These are phyloP conservation scores for Hydropotes inermis DNA, from an alignment of 2,113 vertebrate species.

Conservation along the genomic window DNA sequence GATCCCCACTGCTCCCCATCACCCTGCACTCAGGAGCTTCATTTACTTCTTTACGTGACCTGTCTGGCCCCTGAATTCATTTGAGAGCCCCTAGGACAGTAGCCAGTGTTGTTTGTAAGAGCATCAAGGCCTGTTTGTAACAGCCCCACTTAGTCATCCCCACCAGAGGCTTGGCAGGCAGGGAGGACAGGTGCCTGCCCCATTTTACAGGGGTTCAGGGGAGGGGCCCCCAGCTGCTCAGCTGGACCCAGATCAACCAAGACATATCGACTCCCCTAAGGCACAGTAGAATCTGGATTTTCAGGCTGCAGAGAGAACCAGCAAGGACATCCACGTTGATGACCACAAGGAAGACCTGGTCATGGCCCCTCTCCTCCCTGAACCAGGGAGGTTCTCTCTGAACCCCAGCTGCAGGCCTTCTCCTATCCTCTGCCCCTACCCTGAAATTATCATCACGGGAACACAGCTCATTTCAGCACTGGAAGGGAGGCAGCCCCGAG, in stretches of 20 bases:
- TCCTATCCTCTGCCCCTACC: background rate
- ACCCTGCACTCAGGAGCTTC: background rate
- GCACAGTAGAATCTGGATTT: background rate
- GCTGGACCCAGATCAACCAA: background rate
- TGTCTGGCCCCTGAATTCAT: background rate
- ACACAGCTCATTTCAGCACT: background rate
- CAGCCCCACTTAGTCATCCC: too few species aligned
- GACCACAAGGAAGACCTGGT: background rate
- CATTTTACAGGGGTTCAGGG: background rate
- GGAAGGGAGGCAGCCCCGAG: background rate
- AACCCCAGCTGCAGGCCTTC: background rate
- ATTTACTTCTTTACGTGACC: background rate
- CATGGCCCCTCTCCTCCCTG: background rate
- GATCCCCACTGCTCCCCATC: background rate
- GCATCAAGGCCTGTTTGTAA: background rate
- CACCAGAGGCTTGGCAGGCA: background rate
- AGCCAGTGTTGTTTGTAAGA: background rate
- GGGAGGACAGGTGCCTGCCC: too few species aligned
- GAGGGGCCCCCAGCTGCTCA: background rate
- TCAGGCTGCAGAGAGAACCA: background rate
- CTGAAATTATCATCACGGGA: background rate
- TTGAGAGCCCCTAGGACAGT: background rate
- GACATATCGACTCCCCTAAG: background rate
- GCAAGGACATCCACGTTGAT: background rate
- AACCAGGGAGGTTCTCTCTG: background rate